phyloP scores from a whole-genome alignment of 1,140 invertebrate genomes.

The Habropoda laboriosa region DNA sequence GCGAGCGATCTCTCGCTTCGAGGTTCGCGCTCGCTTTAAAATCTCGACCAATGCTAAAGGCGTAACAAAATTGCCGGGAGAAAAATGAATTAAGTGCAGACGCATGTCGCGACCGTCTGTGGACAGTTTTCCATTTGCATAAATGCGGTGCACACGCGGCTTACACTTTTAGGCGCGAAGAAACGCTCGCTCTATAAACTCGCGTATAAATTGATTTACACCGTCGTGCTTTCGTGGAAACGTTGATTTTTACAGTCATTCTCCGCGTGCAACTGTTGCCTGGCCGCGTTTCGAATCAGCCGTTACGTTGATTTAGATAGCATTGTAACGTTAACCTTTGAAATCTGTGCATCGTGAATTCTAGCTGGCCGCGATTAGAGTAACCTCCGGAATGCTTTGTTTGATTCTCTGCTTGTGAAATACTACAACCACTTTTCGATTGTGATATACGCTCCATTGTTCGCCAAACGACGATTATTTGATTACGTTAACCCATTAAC shows the following conservation, averaged over 20 bases:
- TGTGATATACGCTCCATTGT: no score
- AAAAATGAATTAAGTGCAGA: slow-evolving; percentile 62
- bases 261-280: neutral
- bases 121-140: slow-evolving; percentile 62
- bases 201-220: slow-evolving; percentile 41
- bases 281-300: neutral
- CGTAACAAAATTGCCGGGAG: slow-evolving; percentile 31
- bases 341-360: neutral
- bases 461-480: no score
- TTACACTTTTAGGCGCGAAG: slow-evolving; percentile 31
- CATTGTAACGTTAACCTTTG: slow-evolving; percentile 8
- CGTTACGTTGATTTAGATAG: slow-evolving; percentile 16
- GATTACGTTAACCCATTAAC: no score
- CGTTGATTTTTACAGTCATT: neutral
- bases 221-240: slow-evolving; percentile 4
- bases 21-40: neutral
- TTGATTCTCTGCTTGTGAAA: no score
- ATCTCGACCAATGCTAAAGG: neutral
- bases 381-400: neutral
- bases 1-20: neutral
- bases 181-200: slow-evolving; percentile 3
- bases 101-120: slow-evolving; percentile 25
- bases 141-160: slow-evolving; percentile 40
- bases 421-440: no score
- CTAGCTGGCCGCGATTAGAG: neutral